Evolutionary conservation across 2,113 vertebrate species (phyloP), one percentile per base, ranked within the genome.

Genomic region (Trachemys scripta): DNA sequence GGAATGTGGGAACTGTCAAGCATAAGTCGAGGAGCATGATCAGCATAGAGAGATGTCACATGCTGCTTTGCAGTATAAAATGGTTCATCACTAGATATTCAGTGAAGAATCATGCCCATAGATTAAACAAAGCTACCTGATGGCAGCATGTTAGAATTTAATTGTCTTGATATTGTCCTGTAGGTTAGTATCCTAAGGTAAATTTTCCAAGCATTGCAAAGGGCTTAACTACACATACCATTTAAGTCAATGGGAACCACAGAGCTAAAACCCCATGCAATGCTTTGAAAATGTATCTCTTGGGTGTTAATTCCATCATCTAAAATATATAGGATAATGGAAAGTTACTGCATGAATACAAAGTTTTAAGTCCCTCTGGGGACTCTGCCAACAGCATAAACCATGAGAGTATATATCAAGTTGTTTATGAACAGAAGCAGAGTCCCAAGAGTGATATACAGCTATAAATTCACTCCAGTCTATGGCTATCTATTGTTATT

Each of bases 351-450:
- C 89, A 92, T 89, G 95, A 97, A 97, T 96, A 89, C 42, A 1
- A 96, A 94, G 88, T 96, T 96, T 97, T 87, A 95, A 95, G 93
- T 85, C 95, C 90, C 96, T 97, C 96, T 81, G 85, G 96, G 93
- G 96, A 81, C 69, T 93, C 83, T 95, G 95, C 91, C 91, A 94
- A 92, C 93, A 96, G 95, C 89, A 87, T 90, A 95, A 94, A 96
- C 91, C 90, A 90, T 90, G 93, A 93, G 92, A 96, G 91, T 96
- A 91, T 93, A n/a, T 97, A 96, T 45, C 84, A 81, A 96, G 96
- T 92, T 98, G 96, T 97, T 98, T 97, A 96, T 97, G 96, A 97
- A 95, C 94, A 97, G 96, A 95, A 94, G 91, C 92, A 83, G 82
- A 85, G 80, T 97, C 95, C 96, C 95, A 95, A 59, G 95, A 94